phyloP scores from a whole-genome alignment of 1,140 invertebrate species.

The Anthonomus grandis region DNA sequence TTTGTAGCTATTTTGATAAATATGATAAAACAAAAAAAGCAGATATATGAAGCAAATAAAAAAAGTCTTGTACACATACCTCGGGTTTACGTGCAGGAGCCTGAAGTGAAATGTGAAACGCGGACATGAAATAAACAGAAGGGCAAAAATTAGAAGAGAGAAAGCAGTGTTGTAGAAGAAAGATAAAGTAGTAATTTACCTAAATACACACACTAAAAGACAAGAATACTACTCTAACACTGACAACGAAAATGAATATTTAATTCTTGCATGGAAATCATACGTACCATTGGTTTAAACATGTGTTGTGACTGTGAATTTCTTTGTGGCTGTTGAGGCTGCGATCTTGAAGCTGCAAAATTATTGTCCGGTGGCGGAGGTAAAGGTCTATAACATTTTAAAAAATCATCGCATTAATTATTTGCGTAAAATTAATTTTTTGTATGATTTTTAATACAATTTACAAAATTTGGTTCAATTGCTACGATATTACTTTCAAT shows the following conservation, averaged over 20 bases:
- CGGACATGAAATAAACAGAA: slow-evolving; percentile 49
- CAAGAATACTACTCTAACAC: slow-evolving; percentile 4
- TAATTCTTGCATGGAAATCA: slow-evolving; percentile 11
- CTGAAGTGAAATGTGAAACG: slow-evolving; percentile 45
- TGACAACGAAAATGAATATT: slow-evolving; percentile 10
- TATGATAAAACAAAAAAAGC: slow-evolving; percentile 11
- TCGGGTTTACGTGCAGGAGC: slow-evolving; percentile 78
- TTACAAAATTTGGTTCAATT: too few relatives aligned
- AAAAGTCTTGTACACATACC: slow-evolving; percentile 56
- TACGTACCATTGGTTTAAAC: slow-evolving; percentile 75
- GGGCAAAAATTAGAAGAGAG: slow-evolving; percentile 44
- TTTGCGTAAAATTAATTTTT: too few relatives aligned
- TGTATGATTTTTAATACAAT: too few relatives aligned
- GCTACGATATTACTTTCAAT: too few relatives aligned
- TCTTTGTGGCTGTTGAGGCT: slow-evolving; percentile 66
- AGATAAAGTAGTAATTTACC: neutral
- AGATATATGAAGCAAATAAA: slow-evolving; percentile 15
- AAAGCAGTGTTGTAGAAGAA: slow-evolving; percentile 31
- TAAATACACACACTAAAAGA: slow-evolving; percentile 4
- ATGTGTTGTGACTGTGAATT: slow-evolving; percentile 73
- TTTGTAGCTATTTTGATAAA: too few relatives aligned
- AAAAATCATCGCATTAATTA: neutral
- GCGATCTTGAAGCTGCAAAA: slow-evolving; percentile 41
- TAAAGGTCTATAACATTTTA: slow-evolving; percentile 43
- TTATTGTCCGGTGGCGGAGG: slow-evolving; percentile 48